Evolutionary conservation across 2,113 vertebrate species (phyloP).

Genomic region (Caranx melampygus): DNA sequence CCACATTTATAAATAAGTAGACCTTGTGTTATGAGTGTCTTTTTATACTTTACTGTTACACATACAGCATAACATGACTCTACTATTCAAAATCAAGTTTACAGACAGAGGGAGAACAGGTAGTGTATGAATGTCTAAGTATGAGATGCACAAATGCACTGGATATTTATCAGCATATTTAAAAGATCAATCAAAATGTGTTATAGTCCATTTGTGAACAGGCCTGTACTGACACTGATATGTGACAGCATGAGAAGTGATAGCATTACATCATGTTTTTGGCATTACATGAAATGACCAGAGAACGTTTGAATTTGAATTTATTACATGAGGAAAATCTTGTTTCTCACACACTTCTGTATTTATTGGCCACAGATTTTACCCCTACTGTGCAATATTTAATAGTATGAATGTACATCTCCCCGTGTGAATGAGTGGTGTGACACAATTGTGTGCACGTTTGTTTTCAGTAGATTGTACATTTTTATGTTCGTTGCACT

Average conservation of each 20-base stretch:
- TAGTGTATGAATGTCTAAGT: background rate
- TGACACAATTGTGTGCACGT: too few species aligned
- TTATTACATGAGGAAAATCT: too few species aligned
- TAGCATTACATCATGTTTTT: background rate
- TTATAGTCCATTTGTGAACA: background rate
- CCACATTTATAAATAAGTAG: slow-evolving; percentile 51
- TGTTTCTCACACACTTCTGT: too few species aligned
- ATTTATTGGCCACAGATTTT: too few species aligned
- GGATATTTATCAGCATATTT: background rate
- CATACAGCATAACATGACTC: background rate
- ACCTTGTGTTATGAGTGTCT: slow-evolving; percentile 3
- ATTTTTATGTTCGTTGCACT: too few species aligned
- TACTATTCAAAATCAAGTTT: background rate
- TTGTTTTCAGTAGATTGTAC: too few species aligned
- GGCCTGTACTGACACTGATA: background rate
- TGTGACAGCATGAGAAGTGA: background rate
- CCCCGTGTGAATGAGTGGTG: too few species aligned
- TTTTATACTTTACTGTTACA: slow-evolving; percentile 2
- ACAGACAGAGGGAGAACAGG: background rate
- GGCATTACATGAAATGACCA: background rate
- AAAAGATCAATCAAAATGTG: background rate
- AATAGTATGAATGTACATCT: too few species aligned
- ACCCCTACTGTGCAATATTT: too few species aligned
- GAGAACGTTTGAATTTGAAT: too few species aligned
- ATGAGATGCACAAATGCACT: background rate